Conservation (phyloP, 1,140 invertebrate genomes). For the Leptopilina clavipes region DNA sequence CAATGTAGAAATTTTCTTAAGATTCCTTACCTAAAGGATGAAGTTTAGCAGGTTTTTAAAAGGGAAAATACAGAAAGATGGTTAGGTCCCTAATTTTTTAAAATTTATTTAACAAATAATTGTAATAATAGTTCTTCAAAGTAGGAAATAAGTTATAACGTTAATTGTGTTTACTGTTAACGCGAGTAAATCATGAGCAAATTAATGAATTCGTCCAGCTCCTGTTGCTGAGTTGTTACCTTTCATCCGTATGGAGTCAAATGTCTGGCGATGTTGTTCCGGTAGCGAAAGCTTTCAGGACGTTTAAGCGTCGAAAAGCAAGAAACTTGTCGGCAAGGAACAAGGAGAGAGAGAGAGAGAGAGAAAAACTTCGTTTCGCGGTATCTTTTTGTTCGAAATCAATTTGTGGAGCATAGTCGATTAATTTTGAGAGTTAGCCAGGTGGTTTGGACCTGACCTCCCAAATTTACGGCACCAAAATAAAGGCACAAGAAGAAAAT, state of each 20-base stretch:
- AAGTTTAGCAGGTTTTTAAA: no score
- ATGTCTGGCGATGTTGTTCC: neutral
- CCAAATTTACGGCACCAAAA: slow-evolving; percentile 13
- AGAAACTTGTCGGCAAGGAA: slow-evolving; percentile 35
- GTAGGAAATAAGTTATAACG: no score
- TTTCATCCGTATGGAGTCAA: neutral
- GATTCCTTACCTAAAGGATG: no score
- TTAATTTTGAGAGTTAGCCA: slow-evolving; percentile 59
- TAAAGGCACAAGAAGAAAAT: neutral
- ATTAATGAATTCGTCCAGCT: slow-evolving; percentile 1
- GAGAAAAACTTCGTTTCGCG: slow-evolving; percentile 23
- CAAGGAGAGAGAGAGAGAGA: neutral
- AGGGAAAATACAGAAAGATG: no score
- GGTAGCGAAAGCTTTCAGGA: slow-evolving; percentile 41
- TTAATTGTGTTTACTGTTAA: neutral
- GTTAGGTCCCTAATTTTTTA: no score
- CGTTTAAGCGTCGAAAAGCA: slow-evolving; percentile 46
- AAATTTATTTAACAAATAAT: no score
- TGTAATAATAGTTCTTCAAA: no score
- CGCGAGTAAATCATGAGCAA: neutral
- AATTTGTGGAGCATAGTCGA: slow-evolving; percentile 64
- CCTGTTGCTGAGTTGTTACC: slow-evolving; percentile 1
- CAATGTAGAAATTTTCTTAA: no score
- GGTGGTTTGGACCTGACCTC: slow-evolving; percentile 42
- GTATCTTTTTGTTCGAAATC: slow-evolving; percentile 62